Evolutionary conservation across 1,140 invertebrate genomes (phyloP).

Genomic region (Drosophila setifemur): DNA sequence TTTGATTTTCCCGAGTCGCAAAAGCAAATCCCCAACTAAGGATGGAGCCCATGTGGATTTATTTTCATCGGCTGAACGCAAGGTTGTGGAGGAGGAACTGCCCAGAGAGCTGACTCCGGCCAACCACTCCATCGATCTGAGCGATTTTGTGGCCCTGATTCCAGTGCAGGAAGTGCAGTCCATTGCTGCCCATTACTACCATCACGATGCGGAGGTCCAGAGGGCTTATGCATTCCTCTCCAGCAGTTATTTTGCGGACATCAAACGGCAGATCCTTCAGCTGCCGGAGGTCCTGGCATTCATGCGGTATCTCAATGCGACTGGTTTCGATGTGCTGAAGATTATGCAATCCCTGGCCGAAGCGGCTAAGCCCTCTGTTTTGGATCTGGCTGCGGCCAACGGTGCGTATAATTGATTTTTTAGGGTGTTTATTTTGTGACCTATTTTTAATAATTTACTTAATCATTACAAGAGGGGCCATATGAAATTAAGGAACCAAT

Average conservation of each 20-base stretch:
- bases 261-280: constrained; percentile 49
- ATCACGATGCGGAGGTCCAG: constrained; percentile 69
- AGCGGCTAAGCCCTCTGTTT: neutral
- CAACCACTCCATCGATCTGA: constrained; percentile 56
- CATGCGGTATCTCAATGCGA: constrained; percentile 58
- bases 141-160: constrained; percentile 64
- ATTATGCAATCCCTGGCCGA: constrained; percentile 24
- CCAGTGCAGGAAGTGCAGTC: constrained; percentile 52
- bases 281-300: constrained; percentile 64
- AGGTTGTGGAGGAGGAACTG: neutral
- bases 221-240: constrained; percentile 57
- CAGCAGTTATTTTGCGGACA: constrained; percentile 44
- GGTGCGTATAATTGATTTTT: constrained; percentile 48
- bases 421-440: neutral
- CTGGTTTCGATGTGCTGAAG: constrained; percentile 63
- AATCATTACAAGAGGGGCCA: too few relatives aligned
- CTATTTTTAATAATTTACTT: too few relatives aligned
- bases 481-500: too few relatives aligned
- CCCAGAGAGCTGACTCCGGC: neutral
- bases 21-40: constrained; percentile 14
- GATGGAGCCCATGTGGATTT: constrained; percentile 4
- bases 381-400: constrained; percentile 7
- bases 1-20: constrained; percentile 57
- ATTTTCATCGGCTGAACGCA: constrained; percentile 9
- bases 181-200: constrained; percentile 63